Evolutionary conservation across 2,888 invertebrate species (phyloP), one percentile per base, ranked within the genome.

Genomic region (Drosophila yooni): DNA sequence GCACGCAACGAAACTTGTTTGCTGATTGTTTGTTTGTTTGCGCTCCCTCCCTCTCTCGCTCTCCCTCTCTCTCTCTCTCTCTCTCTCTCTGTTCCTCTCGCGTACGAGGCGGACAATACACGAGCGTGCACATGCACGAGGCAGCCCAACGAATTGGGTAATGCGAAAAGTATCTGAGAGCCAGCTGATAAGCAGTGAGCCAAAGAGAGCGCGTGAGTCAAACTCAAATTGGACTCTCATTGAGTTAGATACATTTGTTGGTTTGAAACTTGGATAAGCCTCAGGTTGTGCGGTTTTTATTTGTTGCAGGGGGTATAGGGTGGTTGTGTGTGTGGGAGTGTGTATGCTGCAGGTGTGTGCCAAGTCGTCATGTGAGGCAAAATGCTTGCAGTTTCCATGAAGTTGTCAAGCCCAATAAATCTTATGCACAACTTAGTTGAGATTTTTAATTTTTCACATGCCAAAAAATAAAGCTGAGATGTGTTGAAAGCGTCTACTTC

Each of bases 181-280:
- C 43, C 21, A 63, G 15, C 67, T 80, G 76, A 70, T 66, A 76
- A 76, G 64, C 56, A 60, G 1, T 15, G 40, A 34, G 51, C 13
- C 40, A 43, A 38, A 18, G 33, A 34, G 53, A 43, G 48, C 13
- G 59, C 21, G 25, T 71, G 70, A 79, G 70, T 64, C 13, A 13
- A 25, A 77, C 70, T 80, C 88, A 60, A 75, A 54, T 74, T 88
- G 77, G 85, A 82, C 36, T 80, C 89, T 73, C 88, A 70, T 78
- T 88, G 85, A 88, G 88, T 66, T 56, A 82, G 88, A 82, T 89
- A 68, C 50, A 50, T 56, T 43, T 8, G 0, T 1, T n/a, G 84
- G 88, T 88, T 84, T 3, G 78, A 33, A 73, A 76, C 89, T 60
- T 38, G 60, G 21, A 75, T 85, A 82, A 61, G 0, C 25, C n/a